phyloP scores from a whole-genome alignment of 2,888 invertebrate species.

The Hetaerina titia region DNA sequence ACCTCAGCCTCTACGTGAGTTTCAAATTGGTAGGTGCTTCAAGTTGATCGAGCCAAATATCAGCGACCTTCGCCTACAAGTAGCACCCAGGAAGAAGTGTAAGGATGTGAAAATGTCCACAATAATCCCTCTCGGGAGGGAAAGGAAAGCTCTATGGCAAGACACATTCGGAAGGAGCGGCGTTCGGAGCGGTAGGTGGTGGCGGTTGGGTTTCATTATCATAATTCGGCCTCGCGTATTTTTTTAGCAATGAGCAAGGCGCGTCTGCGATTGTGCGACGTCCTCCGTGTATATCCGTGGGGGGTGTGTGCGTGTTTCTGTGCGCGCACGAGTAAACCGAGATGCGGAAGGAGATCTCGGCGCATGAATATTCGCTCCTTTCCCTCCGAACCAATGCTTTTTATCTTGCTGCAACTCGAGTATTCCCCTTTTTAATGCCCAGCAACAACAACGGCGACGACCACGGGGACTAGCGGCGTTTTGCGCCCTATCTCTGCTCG shows the following conservation, averaged over 20 bases:
- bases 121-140: not conserved
- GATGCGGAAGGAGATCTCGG: not conserved
- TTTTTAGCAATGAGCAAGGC: not conserved
- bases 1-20: too few species aligned
- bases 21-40: not conserved
- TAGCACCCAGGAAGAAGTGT: not conserved
- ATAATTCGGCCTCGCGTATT: not conserved
- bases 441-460: not conserved
- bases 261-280: not conserved
- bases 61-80: too few species aligned
- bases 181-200: not conserved
- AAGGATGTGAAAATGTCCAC: not conserved
- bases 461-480: not conserved
- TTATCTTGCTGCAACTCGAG: too few species aligned
- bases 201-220: not conserved
- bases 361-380: slow-evolving; percentile 50
- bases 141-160: not conserved
- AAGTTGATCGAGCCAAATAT: not conserved
- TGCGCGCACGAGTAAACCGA: not conserved
- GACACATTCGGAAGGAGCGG: not conserved
- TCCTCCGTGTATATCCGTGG: not conserved
- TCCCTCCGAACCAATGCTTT: slow-evolving; percentile 50
- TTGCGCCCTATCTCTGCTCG: not conserved
- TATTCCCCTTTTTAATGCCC: slow-evolving; percentile 39
- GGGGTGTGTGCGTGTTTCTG: not conserved